phyloP scores from a whole-genome alignment of 2,113 vertebrate genomes.

The Macrotus californicus region DNA sequence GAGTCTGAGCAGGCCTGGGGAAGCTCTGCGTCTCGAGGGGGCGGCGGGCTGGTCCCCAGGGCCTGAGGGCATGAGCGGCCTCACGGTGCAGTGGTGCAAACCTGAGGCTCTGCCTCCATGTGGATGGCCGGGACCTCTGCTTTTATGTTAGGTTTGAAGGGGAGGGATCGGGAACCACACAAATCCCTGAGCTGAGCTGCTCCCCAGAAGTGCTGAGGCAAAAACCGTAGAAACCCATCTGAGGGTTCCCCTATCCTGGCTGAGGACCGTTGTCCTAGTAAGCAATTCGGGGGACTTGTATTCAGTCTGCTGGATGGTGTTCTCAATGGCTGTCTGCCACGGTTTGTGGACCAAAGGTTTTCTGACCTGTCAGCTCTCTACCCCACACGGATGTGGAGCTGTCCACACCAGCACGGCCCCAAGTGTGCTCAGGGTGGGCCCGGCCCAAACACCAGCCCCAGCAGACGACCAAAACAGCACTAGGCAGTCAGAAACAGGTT shows the following conservation, averaged over 20 bases:
- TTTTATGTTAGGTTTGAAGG: neutral
- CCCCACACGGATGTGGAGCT: neutral
- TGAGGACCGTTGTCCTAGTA: neutral
- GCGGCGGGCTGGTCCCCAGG: accelerated
- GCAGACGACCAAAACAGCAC: too few species aligned
- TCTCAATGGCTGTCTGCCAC: accelerated
- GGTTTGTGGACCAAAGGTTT: neutral
- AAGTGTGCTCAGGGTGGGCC: neutral
- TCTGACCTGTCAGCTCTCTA: accelerated
- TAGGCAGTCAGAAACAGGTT: neutral
- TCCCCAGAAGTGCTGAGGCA: neutral
- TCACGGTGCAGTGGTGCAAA: accelerated
- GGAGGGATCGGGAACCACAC: neutral
- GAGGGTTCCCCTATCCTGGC: too few species aligned
- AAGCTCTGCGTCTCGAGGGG: accelerated
- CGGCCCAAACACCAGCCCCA: neutral
- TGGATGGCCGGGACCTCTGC: neutral
- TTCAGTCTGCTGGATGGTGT: neutral
- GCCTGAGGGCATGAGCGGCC: neutral
- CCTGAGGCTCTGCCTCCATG: neutral
- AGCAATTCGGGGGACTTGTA: neutral
- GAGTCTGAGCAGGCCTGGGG: neutral
- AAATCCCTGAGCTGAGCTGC: neutral
- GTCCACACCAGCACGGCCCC: too few species aligned
- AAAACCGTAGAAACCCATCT: neutral